phyloP scores from a whole-genome alignment of 2,888 invertebrate species.

The Bombylius major region DNA sequence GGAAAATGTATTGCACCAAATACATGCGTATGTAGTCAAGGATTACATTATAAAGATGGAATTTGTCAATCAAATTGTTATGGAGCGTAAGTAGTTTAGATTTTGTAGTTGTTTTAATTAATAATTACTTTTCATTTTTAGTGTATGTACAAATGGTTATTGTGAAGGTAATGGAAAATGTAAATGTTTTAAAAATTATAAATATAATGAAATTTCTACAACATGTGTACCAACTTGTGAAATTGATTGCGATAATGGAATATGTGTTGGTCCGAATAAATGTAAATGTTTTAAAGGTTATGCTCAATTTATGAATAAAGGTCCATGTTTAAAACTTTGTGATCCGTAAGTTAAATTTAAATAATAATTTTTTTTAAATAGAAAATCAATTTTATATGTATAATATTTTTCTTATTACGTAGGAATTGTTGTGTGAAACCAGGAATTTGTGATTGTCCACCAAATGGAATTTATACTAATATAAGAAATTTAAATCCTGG shows the following conservation, averaged over 20 bases:
- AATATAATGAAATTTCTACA: not conserved
- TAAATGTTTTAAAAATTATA: slow-evolving; percentile 36
- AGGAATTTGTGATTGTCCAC: not conserved
- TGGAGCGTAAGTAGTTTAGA: too few species aligned
- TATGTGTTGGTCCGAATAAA: slow-evolving; percentile 28
- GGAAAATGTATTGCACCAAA: slow-evolving; percentile 47
- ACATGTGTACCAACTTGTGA: slow-evolving; percentile 27
- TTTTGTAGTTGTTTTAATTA: slow-evolving; percentile 27
- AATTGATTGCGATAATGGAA: slow-evolving; percentile 30
- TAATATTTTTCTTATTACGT: too few species aligned
- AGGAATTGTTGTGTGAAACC: not conserved
- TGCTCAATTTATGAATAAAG: not conserved
- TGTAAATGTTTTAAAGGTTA: slow-evolving; percentile 36
- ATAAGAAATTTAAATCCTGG: not conserved
- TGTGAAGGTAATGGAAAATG: slow-evolving; percentile 39
- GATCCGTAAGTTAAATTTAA: not conserved
- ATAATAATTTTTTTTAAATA: too few species aligned
- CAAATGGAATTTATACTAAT: too few species aligned
- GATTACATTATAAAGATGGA: slow-evolving; percentile 35
- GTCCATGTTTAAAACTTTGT: not conserved
- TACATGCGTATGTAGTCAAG: slow-evolving; percentile 43
- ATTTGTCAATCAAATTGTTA: slow-evolving; percentile 26
- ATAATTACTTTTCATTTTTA: slow-evolving; percentile 13
- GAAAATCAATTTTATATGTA: not conserved
- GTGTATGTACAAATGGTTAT: slow-evolving; percentile 31